These are phyloP conservation scores for Nibea albiflora DNA, from an alignment of 2,113 vertebrate species.

Conservation along the genomic window DNA sequence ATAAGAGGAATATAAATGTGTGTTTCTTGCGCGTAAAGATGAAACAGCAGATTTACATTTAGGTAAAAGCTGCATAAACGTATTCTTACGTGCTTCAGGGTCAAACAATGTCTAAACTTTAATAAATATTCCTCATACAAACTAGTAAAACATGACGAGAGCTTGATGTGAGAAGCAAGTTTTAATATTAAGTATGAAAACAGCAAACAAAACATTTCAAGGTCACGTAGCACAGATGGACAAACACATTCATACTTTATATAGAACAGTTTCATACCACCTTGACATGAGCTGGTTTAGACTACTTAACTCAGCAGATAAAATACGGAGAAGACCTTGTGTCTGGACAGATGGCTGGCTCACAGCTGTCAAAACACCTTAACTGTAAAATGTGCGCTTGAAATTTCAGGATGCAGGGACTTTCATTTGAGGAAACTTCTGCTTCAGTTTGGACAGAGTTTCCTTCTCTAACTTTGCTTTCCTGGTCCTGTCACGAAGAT, in stretches of 20 bases:
- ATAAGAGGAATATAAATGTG: neutral
- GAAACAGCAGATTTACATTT: neutral
- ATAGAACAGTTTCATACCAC: neutral
- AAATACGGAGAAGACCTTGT: neutral
- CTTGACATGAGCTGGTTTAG: neutral
- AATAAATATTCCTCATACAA: neutral
- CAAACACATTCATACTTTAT: constrained; percentile 3
- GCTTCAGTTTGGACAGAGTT: constrained; percentile 73
- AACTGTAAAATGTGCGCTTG: neutral
- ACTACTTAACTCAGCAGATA: neutral
- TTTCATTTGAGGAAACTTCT: constrained; percentile 85
- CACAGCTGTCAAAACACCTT: neutral
- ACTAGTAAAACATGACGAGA: neutral
- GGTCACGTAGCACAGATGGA: constrained; percentile 15
- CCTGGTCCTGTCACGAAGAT: constrained; percentile 72
- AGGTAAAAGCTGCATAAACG: neutral
- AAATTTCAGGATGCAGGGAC: constrained; percentile 57
- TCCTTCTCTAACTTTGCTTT: constrained; percentile 69
- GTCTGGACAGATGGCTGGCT: neutral
- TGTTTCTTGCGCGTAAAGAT: too few relatives aligned
- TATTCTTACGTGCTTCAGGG: neutral
- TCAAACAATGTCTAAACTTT: neutral
- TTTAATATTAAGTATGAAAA: constrained; percentile 20
- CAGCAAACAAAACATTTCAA: neutral
- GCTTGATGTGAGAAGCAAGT: neutral